A percentile compares a stretch with the other conserved stretches of the same genome.
phyloP scores from a whole-genome alignment of 2,888 invertebrate species.

The Tuta absoluta region DNA sequence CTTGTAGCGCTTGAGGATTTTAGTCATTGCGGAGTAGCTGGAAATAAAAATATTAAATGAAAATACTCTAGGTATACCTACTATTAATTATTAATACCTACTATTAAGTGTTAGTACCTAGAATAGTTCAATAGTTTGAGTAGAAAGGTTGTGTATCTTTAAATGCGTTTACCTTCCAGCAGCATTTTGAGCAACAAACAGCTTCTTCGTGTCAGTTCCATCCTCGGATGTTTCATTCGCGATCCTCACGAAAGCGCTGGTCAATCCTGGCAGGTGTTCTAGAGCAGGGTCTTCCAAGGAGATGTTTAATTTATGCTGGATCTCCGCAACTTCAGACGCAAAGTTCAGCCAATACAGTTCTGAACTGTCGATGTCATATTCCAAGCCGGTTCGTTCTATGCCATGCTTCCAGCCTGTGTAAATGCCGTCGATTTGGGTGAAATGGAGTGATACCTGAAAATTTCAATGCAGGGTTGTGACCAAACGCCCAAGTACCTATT shows the following conservation, averaged over 20 bases:
- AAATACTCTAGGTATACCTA: no score
- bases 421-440: conserved; percentile 89
- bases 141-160: no score
- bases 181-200: conserved; percentile 90
- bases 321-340: conserved; percentile 87
- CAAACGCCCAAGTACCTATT: background rate
- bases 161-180: conserved; percentile 85
- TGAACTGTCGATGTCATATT: conserved; percentile 80
- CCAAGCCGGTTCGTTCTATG: conserved; percentile 83
- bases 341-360: conserved; percentile 89
- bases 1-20: conserved; percentile 91
- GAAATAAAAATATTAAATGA: conserved; percentile 31
- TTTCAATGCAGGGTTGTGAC: background rate
- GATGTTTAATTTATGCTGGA: conserved; percentile 79
- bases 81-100: no score
- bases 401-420: conserved; percentile 88
- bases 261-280: conserved; percentile 62
- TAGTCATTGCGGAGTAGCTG: conserved; percentile 90
- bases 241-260: conserved; percentile 85
- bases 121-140: no score
- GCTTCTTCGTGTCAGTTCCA: conserved; percentile 62
- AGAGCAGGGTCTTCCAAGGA: conserved; percentile 58
- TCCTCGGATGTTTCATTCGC: conserved; percentile 70
- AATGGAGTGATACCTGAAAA: conserved; percentile 85
- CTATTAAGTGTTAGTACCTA: no score